Evolutionary conservation across 2,888 invertebrate genomes (phyloP), one percentile per base, ranked within the genome.

Genomic region (Zaprionus bogoriensis): DNA sequence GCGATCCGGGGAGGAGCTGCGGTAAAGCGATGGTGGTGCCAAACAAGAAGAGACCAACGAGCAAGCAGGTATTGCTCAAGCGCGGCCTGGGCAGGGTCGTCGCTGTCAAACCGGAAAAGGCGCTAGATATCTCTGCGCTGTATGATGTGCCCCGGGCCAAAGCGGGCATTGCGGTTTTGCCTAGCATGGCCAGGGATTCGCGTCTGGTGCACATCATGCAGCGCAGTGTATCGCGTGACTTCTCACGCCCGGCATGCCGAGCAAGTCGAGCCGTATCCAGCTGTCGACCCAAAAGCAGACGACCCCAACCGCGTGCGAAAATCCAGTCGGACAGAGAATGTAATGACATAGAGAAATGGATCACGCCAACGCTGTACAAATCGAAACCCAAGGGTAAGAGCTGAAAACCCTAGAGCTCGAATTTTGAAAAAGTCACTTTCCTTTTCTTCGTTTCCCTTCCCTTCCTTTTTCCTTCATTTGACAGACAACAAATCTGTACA

Each of bases 61-160:
- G 14, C 1, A 79, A 78, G 39, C 79, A 58, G 28, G 4, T 45
- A 2, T 36, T 83, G 9, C 14, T 67, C 19, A 62, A 45, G 0
- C 51, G 50, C 3, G 72, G 7, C 17, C 32, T 7, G 14, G 6
- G 14, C 14, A 36, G 3, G 32, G 1, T n/a, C 4, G 30, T 4
- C 4, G 4, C 12, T 2, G 12, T 12, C 30, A 30, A 10, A n/a
- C n/a, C 30, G 12, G 12, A n/a, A 0, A 30, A 30, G 12, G 10
- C 0, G 12, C 12, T 30, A n/a, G 30, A n/a, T 4, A 10, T n/a
- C 4, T 30, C 32, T 22, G 39, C 52, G 36, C 46, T 51, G 22
- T 27, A 12, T 38, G 47, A 60, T 47, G 38, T 51, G 46, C 14
- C 41, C 7, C 17, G 19, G 7, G 14, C 23, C 3, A 51, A 50